These are phyloP conservation scores for Engystomops pustulosus DNA, from an alignment of 2,113 vertebrate genomes.

Conservation along the genomic window DNA sequence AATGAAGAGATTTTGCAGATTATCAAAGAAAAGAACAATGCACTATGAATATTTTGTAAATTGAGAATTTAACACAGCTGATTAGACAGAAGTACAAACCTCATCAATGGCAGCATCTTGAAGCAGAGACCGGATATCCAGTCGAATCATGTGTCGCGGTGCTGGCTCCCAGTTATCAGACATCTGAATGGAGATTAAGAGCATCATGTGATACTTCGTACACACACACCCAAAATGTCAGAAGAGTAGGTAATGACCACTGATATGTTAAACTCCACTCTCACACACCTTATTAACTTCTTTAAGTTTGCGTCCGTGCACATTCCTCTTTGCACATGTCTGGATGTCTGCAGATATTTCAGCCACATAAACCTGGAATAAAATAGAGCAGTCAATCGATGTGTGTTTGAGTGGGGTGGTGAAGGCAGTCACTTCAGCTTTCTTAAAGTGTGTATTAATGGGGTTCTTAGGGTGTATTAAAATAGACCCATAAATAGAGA, in stretches of 20 bases:
- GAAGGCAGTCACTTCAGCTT: too few relatives aligned
- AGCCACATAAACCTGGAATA: constrained; percentile 91
- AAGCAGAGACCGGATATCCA: constrained; percentile 94
- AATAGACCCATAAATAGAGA: too few relatives aligned
- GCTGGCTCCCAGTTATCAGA: constrained; percentile 91
- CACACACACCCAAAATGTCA: background rate
- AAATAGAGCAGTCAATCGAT: background rate
- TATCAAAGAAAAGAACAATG: too few relatives aligned
- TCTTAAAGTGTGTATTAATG: too few relatives aligned
- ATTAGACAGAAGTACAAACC: too few relatives aligned
- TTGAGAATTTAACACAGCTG: too few relatives aligned
- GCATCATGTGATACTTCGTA: background rate
- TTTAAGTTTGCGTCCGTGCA: constrained; percentile 90
- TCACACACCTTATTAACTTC: constrained; percentile 89
- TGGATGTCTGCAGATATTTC: constrained; percentile 95
- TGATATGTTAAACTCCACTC: too few relatives aligned
- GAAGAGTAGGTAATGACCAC: too few relatives aligned
- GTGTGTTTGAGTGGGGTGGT: too few relatives aligned
- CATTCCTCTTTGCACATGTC: constrained; percentile 93
- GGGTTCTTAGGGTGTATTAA: too few relatives aligned
- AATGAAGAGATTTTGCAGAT: too few relatives aligned
- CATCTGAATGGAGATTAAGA: background rate
- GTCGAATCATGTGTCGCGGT: constrained; percentile 94
- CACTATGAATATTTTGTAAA: too few relatives aligned
- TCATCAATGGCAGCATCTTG: constrained; percentile 98